phyloP scores from a whole-genome alignment of 1,140 invertebrate species.

The Tetramorium alpestre region DNA sequence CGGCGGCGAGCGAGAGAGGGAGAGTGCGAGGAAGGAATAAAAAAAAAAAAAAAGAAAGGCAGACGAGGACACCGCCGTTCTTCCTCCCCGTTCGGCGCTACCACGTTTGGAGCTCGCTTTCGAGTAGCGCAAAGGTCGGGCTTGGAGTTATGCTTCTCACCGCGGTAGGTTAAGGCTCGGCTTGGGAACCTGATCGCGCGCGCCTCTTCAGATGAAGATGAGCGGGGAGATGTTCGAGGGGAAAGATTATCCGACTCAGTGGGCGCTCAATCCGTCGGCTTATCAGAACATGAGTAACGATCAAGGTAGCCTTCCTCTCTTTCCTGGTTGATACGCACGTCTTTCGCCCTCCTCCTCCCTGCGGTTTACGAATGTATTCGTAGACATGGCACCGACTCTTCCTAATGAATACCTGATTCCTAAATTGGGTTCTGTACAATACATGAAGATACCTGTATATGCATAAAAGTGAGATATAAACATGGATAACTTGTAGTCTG shows the following conservation, averaged over 20 bases:
- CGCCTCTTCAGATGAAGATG: slow-evolving; percentile 74
- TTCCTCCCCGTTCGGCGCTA: not conserved
- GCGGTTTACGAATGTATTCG: not conserved
- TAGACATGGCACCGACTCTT: not conserved
- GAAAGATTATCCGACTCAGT: slow-evolving; percentile 89
- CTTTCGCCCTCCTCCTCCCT: not conserved
- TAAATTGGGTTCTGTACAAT: not conserved
- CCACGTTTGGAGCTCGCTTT: not conserved
- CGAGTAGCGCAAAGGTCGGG: not conserved
- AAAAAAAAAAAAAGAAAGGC: not conserved
- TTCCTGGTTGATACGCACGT: not conserved
- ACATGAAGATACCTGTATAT: not conserved
- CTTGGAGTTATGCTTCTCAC: slow-evolving; percentile 5
- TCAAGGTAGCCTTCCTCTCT: slow-evolving; percentile 80
- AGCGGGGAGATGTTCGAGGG: slow-evolving; percentile 84
- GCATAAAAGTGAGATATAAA: not conserved
- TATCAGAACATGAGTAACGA: slow-evolving; percentile 88
- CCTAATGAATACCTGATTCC: too few relatives aligned
- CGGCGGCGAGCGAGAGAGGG: not conserved
- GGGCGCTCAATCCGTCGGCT: slow-evolving; percentile 90
- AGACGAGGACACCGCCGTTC: not conserved
- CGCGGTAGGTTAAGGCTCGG: slow-evolving; percentile 44
- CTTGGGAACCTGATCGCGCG: not conserved
- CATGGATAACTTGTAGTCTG: not conserved
- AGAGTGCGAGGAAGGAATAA: not conserved